Evolutionary conservation across 2,888 invertebrate genomes (phyloP), one percentile per base, ranked within the genome.

Genomic region (Ptycholaimellus sp.): DNA sequence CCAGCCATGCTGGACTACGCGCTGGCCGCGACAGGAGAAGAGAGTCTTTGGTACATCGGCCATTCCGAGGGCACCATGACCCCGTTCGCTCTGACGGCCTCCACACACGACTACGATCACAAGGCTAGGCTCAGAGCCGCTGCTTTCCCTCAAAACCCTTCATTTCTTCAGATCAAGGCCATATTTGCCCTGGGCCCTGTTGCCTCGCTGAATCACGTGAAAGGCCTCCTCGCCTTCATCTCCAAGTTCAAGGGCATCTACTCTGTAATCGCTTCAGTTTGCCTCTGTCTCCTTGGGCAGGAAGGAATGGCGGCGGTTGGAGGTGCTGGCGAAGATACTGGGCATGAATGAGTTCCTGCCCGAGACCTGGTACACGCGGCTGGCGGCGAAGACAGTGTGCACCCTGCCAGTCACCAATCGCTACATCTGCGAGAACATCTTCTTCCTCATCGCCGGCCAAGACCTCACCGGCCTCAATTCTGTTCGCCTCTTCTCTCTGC

Each of bases 1-100:
- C 81, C 85, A n/a, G 76, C 80, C 0, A 72, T 69, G 44, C 70
- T 85, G 39, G 72, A 80, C 54, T 72, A 75, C 49, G 63, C 72
- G 18, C 56, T 70, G 29, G 54, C 62, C 2, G 46, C 42, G 2
- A 73, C 76, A 0, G 66, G 67, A 0, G 61, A 65, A 19, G 45
- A 65, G 1, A 61, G 70, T 34, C 50, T 81, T 0, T 67, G 70
- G 46, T 83, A 81, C 55, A 63, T 81, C 22, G 83, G 83, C 0
- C 81, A 83, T 59, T 83, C 82, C 0, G 81, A 83, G 73, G 83
- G 82, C 1, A 61, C 63, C 9, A 42, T 54, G 25, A 54, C 56
- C 27, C 56, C 47, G 5, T 60, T 62, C 40, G 52, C 59, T 4
- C 45, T 48, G 13, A 46, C 59, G 13, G 36, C 44, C 19, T 18